phyloP scores from a whole-genome alignment of 2,113 vertebrate species.

The Callocephalon fimbriatum region DNA sequence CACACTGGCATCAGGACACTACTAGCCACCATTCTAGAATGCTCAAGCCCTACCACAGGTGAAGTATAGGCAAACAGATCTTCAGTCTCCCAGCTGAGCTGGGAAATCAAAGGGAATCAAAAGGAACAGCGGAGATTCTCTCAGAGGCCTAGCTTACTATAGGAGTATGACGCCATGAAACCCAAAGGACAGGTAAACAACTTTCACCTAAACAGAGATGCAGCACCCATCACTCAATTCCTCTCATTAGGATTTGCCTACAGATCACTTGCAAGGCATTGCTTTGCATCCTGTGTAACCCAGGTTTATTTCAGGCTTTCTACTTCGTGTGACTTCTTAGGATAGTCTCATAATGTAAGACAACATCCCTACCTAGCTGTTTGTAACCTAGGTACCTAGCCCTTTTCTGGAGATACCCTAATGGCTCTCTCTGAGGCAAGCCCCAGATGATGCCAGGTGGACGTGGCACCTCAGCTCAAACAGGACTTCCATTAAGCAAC shows the following conservation, averaged over 20 bases:
- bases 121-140: not conserved
- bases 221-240: not conserved
- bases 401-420: not conserved
- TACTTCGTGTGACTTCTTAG: not conserved
- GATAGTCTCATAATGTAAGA: not conserved
- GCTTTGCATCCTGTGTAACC: not conserved
- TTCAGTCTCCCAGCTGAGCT: not conserved
- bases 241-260: not conserved
- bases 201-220: not conserved
- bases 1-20: accelerated
- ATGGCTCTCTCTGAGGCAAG: not conserved
- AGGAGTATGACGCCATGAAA: not conserved
- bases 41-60: not conserved
- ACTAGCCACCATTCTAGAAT: not conserved
- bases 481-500: not conserved
- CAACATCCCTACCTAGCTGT: not conserved
- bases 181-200: not conserved
- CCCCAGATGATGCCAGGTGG: not conserved
- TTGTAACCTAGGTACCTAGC: not conserved
- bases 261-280: not conserved
- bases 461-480: not conserved
- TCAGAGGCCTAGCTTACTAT: not conserved
- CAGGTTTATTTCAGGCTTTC: not conserved
- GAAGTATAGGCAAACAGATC: not conserved
- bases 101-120: not conserved